Conservation (phyloP, 1,140 invertebrate genomes). For the Eumeta japonica region DNA sequence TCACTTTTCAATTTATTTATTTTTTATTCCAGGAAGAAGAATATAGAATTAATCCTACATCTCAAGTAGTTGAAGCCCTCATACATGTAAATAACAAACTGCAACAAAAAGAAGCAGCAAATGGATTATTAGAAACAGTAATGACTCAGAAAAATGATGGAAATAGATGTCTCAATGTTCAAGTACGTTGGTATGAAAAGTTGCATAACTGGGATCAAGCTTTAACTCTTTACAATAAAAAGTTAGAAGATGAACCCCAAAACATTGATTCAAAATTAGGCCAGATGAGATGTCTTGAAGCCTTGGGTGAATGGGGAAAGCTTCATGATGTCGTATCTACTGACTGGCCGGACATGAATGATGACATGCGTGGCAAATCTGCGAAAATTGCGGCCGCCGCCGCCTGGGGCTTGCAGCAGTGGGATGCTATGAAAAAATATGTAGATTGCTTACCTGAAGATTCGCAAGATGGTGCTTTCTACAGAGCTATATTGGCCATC, state of each 20-base stretch:
- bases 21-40: constrained; percentile 75
- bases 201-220: constrained; percentile 98
- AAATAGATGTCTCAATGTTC: constrained; percentile 69
- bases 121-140: constrained; percentile 87
- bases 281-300: constrained; percentile 96
- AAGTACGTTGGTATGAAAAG: constrained; percentile 98
- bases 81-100: constrained; percentile 99
- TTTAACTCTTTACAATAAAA: constrained; percentile 78
- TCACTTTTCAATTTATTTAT: background rate
- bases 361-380: constrained; percentile 76
- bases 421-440: constrained; percentile 90
- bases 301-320: constrained; percentile 92
- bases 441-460: constrained; percentile 82
- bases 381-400: constrained; percentile 90
- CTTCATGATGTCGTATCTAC: constrained; percentile 72
- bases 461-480: constrained; percentile 92
- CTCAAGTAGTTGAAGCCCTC: constrained; percentile 85
- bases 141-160: constrained; percentile 73
- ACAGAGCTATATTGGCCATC: constrained; percentile 90
- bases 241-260: constrained; percentile 61
- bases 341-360: constrained; percentile 69
- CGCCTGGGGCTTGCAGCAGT: constrained; percentile 91
- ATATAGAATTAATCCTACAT: constrained; percentile 68
- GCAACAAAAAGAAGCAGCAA: constrained; percentile 96
- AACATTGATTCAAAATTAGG: constrained; percentile 86